Evolutionary conservation across 2,113 vertebrate species (phyloP).

Genomic region (Oxygymnocypris stewartii): DNA sequence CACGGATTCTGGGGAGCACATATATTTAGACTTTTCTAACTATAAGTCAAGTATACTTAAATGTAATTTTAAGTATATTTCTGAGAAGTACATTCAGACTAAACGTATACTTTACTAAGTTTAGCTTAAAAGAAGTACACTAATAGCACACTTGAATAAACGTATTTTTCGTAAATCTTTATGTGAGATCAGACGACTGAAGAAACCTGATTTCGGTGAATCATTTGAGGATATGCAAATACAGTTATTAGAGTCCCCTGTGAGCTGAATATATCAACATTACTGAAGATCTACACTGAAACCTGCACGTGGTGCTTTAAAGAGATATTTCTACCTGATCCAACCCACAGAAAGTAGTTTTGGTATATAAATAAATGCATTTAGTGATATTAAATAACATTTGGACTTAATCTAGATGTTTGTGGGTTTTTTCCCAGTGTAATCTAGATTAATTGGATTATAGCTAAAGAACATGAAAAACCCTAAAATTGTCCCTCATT

Average conservation of each 20-base stretch:
- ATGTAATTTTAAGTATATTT: too few relatives aligned
- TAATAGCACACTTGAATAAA: too few relatives aligned
- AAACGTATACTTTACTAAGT: too few relatives aligned
- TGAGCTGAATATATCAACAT: background rate
- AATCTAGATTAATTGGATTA: background rate
- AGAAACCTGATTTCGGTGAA: background rate
- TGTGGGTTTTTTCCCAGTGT: background rate
- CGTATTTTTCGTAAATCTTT: too few relatives aligned
- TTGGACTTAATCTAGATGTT: background rate
- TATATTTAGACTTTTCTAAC: too few relatives aligned
- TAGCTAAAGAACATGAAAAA: background rate
- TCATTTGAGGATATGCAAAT: background rate
- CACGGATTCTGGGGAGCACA: too few relatives aligned
- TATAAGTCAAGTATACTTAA: too few relatives aligned
- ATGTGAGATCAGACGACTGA: slow-evolving; percentile 46
- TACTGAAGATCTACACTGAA: background rate
- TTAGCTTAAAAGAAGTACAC: too few relatives aligned
- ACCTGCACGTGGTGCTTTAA: background rate
- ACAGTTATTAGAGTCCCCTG: background rate
- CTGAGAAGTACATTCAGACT: too few relatives aligned
- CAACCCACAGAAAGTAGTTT: background rate
- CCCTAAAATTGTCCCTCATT: background rate
- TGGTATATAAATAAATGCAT: background rate
- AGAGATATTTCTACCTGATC: background rate
- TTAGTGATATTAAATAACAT: background rate